Evolutionary conservation across 1,140 invertebrate genomes (phyloP).

Genomic region (Nephila pilipes): DNA sequence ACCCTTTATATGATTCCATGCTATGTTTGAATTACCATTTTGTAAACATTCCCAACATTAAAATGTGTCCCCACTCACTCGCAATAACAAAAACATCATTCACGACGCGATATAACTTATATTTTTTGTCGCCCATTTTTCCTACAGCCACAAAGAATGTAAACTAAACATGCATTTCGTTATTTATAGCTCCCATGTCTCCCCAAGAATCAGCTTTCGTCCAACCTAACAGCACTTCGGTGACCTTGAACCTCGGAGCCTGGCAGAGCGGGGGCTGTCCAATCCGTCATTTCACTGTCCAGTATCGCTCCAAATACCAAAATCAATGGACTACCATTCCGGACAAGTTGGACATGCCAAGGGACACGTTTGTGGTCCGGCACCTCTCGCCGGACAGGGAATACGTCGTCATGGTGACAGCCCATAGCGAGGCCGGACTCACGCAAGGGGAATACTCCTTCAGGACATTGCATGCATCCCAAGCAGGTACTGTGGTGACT

Average conservation of each 20-base stretch:
- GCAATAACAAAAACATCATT: too few relatives aligned
- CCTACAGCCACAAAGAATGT: too few relatives aligned
- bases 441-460: conserved; percentile 77
- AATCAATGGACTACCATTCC: conserved; percentile 47
- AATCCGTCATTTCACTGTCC: conserved; percentile 83
- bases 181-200: conserved; percentile 78
- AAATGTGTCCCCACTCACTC: too few relatives aligned
- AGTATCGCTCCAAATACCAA: conserved; percentile 85
- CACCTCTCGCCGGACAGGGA: conserved; percentile 69
- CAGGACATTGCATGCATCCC: conserved; percentile 46
- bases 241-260: conserved; percentile 82
- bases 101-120: too few relatives aligned
- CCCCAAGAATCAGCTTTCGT: conserved; percentile 78
- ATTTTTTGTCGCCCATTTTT: too few relatives aligned
- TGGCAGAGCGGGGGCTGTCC: conserved; percentile 86
- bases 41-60: too few relatives aligned
- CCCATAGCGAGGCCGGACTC: conserved; percentile 76
- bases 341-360: conserved; percentile 45
- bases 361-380: conserved; percentile 39
- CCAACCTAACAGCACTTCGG: conserved; percentile 81
- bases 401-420: conserved; percentile 77
- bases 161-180: background rate
- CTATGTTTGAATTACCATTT: too few relatives aligned
- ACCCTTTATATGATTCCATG: too few relatives aligned
- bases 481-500: background rate